Evolutionary conservation across 1,140 invertebrate species (phyloP), one percentile per base, ranked within the genome.

Genomic region (Danaus plexippus): DNA sequence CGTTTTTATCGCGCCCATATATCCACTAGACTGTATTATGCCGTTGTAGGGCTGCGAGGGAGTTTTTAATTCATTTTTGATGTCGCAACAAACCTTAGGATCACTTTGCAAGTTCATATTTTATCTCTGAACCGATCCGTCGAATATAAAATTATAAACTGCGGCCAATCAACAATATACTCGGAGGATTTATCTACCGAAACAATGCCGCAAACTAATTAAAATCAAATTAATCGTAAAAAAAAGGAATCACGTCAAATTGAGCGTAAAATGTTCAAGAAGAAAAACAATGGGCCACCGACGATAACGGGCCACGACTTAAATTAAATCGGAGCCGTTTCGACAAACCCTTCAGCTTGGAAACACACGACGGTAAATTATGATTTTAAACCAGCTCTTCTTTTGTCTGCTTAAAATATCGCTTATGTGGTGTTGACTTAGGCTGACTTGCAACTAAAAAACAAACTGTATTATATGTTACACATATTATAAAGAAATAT

Each of bases 161-260:
- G 22, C 22, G 22, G 22, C 22, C 22, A 32, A 32, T 32, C 22
- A 32, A 32, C 2, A 32, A 32, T 32, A 32, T 32, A 32, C 22
- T 32, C 22, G 22, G 22, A 32, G 0, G 22, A 32, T 32, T 32
- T 32, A 32, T 32, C 22, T 32, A 32, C 22, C 22, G 22, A 32
- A 65, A 65, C 59, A 62, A 66, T 66, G 63, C 71, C 47, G 58
- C 43, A 62, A 80, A 80, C 82, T 85, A 85, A 85, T 85, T 85
- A 83, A 85, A 82, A 73, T 78, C 71, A 78, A 80, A 83, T 85
- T 85, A 79, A 77, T 77, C 73, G 79, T 72, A 70, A 82, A 80
- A 79, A 81, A 81, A 67, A 65, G 64, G 72, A 80, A 77, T 77
- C 77, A 80, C 77, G 75, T 85, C 80, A 85, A 85, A 85, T 85